Percentiles rank a stretch among this genome's conserved stretches.
Evolutionary conservation across 1,140 invertebrate species (phyloP).

Genomic region (Drosophila littoralis): DNA sequence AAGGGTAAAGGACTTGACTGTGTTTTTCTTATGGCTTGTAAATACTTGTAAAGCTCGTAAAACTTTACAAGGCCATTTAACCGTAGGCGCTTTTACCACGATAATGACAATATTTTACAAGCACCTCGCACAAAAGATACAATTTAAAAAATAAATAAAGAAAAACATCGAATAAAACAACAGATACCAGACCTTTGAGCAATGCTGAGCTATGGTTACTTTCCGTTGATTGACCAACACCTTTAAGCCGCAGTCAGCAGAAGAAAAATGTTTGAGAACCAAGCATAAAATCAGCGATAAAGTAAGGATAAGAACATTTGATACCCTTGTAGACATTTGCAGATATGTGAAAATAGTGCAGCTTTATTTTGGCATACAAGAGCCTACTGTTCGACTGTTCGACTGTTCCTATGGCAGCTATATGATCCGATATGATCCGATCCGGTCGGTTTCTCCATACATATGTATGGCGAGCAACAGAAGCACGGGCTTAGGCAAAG

Average conservation of each 20-base stretch:
- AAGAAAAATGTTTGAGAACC: too few relatives aligned
- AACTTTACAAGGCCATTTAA: conserved; percentile 59
- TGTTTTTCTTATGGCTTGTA: conserved; percentile 42
- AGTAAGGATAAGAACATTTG: too few relatives aligned
- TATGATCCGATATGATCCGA: too few relatives aligned
- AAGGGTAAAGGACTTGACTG: conserved; percentile 2
- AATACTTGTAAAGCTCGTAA: conserved; percentile 49
- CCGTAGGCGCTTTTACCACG: conserved; percentile 58
- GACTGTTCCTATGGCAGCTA: too few relatives aligned
- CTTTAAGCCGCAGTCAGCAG: neutral
- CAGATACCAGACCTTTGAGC: neutral
- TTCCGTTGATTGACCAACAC: neutral
- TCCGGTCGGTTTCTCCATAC: too few relatives aligned
- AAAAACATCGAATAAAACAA: neutral
- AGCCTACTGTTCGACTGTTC: too few relatives aligned
- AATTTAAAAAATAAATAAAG: neutral
- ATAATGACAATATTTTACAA: conserved; percentile 66
- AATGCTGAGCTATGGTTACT: neutral
- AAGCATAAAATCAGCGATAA: too few relatives aligned
- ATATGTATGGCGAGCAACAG: too few relatives aligned
- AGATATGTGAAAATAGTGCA: too few relatives aligned
- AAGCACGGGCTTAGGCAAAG: too few relatives aligned
- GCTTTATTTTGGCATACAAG: too few relatives aligned
- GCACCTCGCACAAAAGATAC: conserved; percentile 23
- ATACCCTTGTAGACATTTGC: too few relatives aligned